Evolutionary conservation across 2,113 vertebrate species (phyloP).

Genomic region (Bothrops jararaca): DNA sequence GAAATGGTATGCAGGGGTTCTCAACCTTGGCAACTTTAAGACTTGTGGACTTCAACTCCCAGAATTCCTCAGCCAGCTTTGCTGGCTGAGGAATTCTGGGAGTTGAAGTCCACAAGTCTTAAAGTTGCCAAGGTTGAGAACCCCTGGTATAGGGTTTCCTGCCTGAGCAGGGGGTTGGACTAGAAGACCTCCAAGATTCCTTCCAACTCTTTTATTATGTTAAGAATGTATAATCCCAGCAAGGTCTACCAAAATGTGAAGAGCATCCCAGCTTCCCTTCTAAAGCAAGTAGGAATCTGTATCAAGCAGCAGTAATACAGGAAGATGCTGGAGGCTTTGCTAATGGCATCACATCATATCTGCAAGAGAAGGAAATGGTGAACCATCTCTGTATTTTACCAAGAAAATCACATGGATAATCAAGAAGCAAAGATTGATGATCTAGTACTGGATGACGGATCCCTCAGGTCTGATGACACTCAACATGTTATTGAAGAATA

Average conservation of each 20-base stretch:
- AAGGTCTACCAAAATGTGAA: neutral
- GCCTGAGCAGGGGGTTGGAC: no score
- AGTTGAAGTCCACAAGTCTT: no score
- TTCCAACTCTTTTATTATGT: neutral
- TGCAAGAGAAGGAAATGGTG: neutral
- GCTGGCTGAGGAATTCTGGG: no score
- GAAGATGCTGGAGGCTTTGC: neutral
- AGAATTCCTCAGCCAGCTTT: no score
- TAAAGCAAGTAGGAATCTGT: neutral
- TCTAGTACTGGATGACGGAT: neutral
- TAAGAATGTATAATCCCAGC: neutral
- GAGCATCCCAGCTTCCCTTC: neutral
- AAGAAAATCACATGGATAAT: neutral
- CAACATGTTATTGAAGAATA: neutral
- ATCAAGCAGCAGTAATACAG: neutral
- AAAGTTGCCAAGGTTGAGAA: no score
- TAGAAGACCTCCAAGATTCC: no score
- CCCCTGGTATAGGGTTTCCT: no score
- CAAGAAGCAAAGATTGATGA: neutral
- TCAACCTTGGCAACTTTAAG: no score
- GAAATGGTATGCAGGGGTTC: no score
- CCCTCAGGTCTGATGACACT: neutral
- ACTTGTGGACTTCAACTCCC: no score
- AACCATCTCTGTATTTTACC: neutral
- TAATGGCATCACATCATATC: neutral